phyloP scores from a whole-genome alignment of 2,113 vertebrate genomes.

The Macquaria ambigua region DNA sequence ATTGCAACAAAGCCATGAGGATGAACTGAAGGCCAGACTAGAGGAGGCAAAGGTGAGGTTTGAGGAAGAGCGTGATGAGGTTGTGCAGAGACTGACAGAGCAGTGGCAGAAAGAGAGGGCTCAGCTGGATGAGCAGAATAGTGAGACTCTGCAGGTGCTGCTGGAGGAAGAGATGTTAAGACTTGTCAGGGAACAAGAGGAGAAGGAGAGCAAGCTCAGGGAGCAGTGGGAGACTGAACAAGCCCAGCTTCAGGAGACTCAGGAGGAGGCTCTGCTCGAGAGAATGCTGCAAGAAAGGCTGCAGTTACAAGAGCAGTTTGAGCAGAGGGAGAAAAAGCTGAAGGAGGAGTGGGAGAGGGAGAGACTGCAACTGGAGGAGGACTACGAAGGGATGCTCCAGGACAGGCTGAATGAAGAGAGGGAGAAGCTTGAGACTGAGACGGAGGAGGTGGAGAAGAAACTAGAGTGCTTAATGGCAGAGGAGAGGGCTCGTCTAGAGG shows the following conservation, averaged over 20 bases:
- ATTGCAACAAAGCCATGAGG: conserved; percentile 75
- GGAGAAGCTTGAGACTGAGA: conserved; percentile 59
- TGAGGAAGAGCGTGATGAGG: conserved; percentile 74
- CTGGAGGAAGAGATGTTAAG: conserved; percentile 79
- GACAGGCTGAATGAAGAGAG: conserved; percentile 77
- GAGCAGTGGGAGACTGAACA: conserved; percentile 81
- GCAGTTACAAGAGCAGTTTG: conserved; percentile 65
- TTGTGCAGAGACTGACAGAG: conserved; percentile 68
- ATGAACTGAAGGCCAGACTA: conserved; percentile 74
- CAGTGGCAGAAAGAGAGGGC: conserved; percentile 82
- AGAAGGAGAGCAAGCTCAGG: conserved; percentile 70
- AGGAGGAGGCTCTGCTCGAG: conserved; percentile 78
- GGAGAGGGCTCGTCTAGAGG: conserved; percentile 74
- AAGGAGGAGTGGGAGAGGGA: conserved; percentile 83
- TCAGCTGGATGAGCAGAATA: conserved; percentile 76
- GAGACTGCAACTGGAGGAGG: conserved; percentile 79
- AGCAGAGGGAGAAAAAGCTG: conserved; percentile 72
- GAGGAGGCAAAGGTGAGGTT: conserved; percentile 73
- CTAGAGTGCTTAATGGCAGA: conserved; percentile 75
- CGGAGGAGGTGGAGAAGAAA: conserved; percentile 76
- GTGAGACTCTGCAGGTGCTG: conserved; percentile 79
- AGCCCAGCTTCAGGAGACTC: conserved; percentile 71
- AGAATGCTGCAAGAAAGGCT: conserved; percentile 66
- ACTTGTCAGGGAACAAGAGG: conserved; percentile 79
- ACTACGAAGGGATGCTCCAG: conserved; percentile 82